phyloP scores from a whole-genome alignment of 2,113 vertebrate genomes.

The Siniperca knerii region DNA sequence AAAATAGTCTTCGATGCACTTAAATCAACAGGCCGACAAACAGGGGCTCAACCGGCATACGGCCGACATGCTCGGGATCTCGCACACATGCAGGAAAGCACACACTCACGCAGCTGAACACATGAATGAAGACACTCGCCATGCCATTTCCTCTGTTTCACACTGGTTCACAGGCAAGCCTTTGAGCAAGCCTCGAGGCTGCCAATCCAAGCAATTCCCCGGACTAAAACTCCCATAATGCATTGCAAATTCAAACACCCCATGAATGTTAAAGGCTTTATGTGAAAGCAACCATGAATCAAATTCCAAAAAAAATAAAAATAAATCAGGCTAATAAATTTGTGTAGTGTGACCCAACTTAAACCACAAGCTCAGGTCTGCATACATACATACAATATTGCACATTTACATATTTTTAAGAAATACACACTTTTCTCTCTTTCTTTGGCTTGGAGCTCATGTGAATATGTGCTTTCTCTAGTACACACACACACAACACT shows the following conservation, averaged over 20 bases:
- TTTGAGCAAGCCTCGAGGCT: slow-evolving; percentile 36
- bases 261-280: background rate
- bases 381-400: background rate
- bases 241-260: slow-evolving; percentile 6
- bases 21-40: slow-evolving; percentile 13
- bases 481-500: background rate
- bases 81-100: background rate
- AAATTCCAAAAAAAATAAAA: background rate
- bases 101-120: slow-evolving; percentile 7
- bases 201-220: slow-evolving; percentile 18
- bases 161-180: slow-evolving; percentile 14
- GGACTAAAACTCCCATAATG: slow-evolving; percentile 14
- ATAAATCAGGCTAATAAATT: background rate
- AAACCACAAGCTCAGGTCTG: background rate
- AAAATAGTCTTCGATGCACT: slow-evolving; percentile 18
- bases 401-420: background rate
- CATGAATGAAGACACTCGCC: background rate
- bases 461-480: background rate
- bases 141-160: slow-evolving; percentile 17
- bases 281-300: slow-evolving; percentile 30
- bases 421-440: background rate
- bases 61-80: background rate
- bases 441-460: slow-evolving; percentile 5
- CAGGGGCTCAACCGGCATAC: background rate
- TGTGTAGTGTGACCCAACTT: background rate